These are phyloP conservation scores for Micropterix aruncella DNA, from an alignment of 2,888 invertebrate species.

Conservation along the genomic window DNA sequence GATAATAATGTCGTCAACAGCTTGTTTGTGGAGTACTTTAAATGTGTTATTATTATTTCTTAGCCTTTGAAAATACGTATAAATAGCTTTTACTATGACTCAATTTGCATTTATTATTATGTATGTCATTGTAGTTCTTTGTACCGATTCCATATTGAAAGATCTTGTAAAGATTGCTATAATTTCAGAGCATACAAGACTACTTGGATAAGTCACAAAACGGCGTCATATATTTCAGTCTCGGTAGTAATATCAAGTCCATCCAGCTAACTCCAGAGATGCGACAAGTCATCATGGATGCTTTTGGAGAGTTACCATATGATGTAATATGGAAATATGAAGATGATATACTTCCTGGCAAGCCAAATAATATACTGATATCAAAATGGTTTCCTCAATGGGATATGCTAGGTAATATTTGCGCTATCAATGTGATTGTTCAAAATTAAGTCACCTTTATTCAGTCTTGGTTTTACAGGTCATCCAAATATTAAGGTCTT, in stretches of 20 bases:
- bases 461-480: constrained; percentile 4
- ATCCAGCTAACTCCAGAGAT: not conserved
- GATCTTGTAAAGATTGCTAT: too few relatives aligned
- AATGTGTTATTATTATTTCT: too few relatives aligned
- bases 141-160: too few relatives aligned
- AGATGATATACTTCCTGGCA: constrained; percentile 13
- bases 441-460: too few relatives aligned
- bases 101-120: too few relatives aligned
- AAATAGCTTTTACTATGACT: too few relatives aligned
- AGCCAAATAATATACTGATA: constrained; percentile 18
- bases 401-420: constrained; percentile 14
- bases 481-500: constrained; percentile 11
- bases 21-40: too few relatives aligned
- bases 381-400: constrained; percentile 16
- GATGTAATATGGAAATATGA: constrained; percentile 12
- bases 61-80: too few relatives aligned
- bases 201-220: not conserved
- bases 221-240: not conserved
- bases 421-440: too few relatives aligned
- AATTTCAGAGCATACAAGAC: not conserved
- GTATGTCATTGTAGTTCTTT: too few relatives aligned
- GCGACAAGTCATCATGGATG: not conserved
- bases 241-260: constrained; percentile 1
- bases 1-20: too few relatives aligned
- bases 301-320: not conserved